Evolutionary conservation across 2,888 invertebrate species (phyloP).

Genomic region (Chalcis sispes): DNA sequence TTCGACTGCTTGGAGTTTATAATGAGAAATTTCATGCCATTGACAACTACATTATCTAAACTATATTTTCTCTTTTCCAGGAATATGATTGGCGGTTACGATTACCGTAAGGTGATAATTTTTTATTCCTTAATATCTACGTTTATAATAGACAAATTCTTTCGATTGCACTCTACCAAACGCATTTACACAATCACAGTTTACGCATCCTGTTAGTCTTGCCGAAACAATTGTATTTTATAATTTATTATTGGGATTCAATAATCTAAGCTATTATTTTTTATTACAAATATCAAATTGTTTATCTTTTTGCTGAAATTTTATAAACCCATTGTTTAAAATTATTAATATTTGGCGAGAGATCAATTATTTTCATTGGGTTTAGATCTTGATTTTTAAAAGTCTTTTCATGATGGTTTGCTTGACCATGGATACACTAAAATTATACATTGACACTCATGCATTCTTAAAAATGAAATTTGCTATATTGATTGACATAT

Average conservation of each 20-base stretch:
- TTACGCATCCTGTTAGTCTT: slow-evolving; percentile 59
- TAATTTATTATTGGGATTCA: slow-evolving; percentile 45
- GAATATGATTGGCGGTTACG: slow-evolving; percentile 47
- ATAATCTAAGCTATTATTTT: slow-evolving; percentile 41
- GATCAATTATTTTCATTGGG: slow-evolving; percentile 21
- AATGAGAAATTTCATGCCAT: slow-evolving; percentile 29
- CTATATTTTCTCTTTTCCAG: slow-evolving; percentile 10
- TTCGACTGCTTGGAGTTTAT: slow-evolving; percentile 43
- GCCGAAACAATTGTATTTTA: slow-evolving; percentile 37
- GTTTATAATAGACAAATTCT: slow-evolving; percentile 56
- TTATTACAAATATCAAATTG: slow-evolving; percentile 18
- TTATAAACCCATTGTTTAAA: neutral
- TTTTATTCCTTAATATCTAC: slow-evolving; percentile 39
- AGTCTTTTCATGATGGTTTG: slow-evolving; percentile 43
- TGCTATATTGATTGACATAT: slow-evolving; percentile 34
- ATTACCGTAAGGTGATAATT: slow-evolving; percentile 41
- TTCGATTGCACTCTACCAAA: slow-evolving; percentile 62
- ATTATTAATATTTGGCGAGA: slow-evolving; percentile 27
- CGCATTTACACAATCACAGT: slow-evolving; percentile 65
- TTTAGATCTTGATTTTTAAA: slow-evolving; percentile 40
- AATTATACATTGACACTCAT: slow-evolving; percentile 50
- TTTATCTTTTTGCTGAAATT: slow-evolving; percentile 23
- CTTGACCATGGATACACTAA: slow-evolving; percentile 53
- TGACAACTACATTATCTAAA: slow-evolving; percentile 11
- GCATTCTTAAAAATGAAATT: slow-evolving; percentile 42